phyloP scores from a whole-genome alignment of 2,888 invertebrate species.

The Drosophila phalerata region DNA sequence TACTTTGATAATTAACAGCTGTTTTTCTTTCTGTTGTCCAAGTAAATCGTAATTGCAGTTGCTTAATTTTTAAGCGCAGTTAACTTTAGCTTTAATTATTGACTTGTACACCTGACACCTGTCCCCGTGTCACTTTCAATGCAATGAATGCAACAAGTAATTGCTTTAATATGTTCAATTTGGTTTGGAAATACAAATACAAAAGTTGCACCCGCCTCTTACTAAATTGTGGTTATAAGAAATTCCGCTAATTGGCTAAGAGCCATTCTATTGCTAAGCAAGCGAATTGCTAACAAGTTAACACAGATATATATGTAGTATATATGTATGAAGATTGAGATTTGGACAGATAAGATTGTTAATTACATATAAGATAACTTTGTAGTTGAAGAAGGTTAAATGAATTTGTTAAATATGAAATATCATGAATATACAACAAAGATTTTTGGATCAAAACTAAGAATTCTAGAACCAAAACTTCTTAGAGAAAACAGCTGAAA shows the following conservation, averaged over 20 bases:
- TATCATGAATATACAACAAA: too few relatives aligned
- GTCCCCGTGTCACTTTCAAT: slow-evolving; percentile 15
- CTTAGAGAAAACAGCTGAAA: too few relatives aligned
- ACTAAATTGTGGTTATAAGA: neutral
- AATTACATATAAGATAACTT: slow-evolving; percentile 6
- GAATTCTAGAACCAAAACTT: too few relatives aligned
- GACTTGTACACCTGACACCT: slow-evolving; percentile 57
- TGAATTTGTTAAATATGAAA: too few relatives aligned
- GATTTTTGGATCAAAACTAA: too few relatives aligned
- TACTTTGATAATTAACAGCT: slow-evolving; percentile 42
- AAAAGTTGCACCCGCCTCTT: neutral
- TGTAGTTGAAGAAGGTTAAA: slow-evolving; percentile 3
- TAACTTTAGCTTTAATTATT: slow-evolving; percentile 45
- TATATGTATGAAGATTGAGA: neutral
- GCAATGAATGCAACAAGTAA: slow-evolving; percentile 2
- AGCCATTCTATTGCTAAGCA: slow-evolving; percentile 5
- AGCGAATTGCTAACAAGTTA: neutral
- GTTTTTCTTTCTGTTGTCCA: slow-evolving; percentile 16
- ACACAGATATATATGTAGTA: slow-evolving; percentile 1
- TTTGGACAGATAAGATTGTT: slow-evolving; percentile 16
- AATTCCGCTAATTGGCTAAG: neutral
- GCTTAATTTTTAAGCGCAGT: slow-evolving; percentile 50
- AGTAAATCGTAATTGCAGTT: slow-evolving; percentile 54
- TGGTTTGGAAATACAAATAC: slow-evolving; percentile 17
- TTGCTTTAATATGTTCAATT: slow-evolving; percentile 5